A percentile compares a stretch with the other conserved stretches of the same genome.
Evolutionary conservation across 2,113 vertebrate species (phyloP).

Genomic region (Varanus salvator): DNA sequence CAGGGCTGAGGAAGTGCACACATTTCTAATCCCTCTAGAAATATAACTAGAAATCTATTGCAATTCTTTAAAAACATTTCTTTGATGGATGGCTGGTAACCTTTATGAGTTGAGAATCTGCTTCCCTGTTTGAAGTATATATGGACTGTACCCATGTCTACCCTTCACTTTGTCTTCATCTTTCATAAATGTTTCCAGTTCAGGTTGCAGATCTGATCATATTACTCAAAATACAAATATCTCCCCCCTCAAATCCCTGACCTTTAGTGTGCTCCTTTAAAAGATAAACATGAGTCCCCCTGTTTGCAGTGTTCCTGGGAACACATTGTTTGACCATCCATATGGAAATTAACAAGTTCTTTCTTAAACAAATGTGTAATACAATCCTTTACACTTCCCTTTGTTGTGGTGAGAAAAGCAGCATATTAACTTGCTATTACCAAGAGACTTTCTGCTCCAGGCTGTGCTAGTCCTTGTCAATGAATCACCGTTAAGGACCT

Average conservation of each 20-base stretch:
- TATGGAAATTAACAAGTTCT: constrained; percentile 48
- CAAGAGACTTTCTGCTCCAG: constrained; percentile 63
- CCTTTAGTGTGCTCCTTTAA: constrained; percentile 15
- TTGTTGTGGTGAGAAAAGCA: constrained; percentile 53
- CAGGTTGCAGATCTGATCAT: constrained; percentile 21
- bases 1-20: background rate
- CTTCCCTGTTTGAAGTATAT: constrained; percentile 28
- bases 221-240: constrained; percentile 46
- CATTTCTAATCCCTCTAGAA: constrained; percentile 29
- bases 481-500: constrained; percentile 54
- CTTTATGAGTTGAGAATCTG: constrained; percentile 31
- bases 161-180: constrained; percentile 2
- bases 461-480: constrained; percentile 60
- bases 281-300: constrained; percentile 10
- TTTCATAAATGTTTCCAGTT: constrained; percentile 25
- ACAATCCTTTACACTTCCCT: constrained; percentile 41
- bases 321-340: constrained; percentile 40
- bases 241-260: background rate
- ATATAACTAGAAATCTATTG: constrained; percentile 18
- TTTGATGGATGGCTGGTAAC: constrained; percentile 37
- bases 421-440: constrained; percentile 34
- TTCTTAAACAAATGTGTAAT: constrained; percentile 60
- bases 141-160: background rate
- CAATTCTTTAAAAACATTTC: constrained; percentile 11
- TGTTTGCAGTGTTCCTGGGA: constrained; percentile 29